These are phyloP conservation scores for Lasioglossum morio DNA, from an alignment of 2,888 invertebrate species.

Conservation along the genomic window DNA sequence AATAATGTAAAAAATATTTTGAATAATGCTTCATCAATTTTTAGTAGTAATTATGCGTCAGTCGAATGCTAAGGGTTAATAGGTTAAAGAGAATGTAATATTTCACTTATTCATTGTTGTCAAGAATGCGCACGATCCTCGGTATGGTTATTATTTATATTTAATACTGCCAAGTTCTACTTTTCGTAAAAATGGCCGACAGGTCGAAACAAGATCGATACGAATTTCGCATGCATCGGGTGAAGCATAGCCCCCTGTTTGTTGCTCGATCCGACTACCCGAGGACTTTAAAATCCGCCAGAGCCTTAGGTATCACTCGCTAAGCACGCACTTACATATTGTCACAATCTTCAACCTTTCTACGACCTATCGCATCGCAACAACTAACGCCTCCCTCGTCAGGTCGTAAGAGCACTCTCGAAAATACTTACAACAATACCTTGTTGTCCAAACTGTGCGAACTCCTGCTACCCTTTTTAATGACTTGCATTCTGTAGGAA, in stretches of 20 bases:
- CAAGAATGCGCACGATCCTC: no score
- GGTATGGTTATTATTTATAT: not conserved
- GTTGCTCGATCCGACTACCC: slow-evolving; percentile 12
- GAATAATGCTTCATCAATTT: no score
- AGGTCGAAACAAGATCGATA: not conserved
- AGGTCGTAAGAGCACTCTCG: not conserved
- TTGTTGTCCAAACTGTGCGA: slow-evolving; percentile 12
- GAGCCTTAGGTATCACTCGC: slow-evolving; percentile 26
- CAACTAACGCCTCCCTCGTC: not conserved
- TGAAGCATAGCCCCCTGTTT: not conserved
- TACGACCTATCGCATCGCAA: slow-evolving; percentile 11
- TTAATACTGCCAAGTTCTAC: not conserved
- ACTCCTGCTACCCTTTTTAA: not conserved
- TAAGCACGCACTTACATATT: slow-evolving; percentile 47
- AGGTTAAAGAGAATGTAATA: not conserved
- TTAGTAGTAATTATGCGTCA: no score
- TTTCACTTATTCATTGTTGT: no score
- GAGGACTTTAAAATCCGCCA: slow-evolving; percentile 45
- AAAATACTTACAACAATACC: slow-evolving; percentile 1
- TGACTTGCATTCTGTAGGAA: not conserved
- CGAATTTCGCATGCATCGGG: not conserved
- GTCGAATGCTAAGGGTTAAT: no score
- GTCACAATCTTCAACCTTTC: slow-evolving; percentile 41
- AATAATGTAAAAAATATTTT: no score
- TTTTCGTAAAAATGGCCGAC: not conserved